Evolutionary conservation across 1,140 invertebrate genomes (phyloP).

Genomic region (Oedothorax gibbosus): DNA sequence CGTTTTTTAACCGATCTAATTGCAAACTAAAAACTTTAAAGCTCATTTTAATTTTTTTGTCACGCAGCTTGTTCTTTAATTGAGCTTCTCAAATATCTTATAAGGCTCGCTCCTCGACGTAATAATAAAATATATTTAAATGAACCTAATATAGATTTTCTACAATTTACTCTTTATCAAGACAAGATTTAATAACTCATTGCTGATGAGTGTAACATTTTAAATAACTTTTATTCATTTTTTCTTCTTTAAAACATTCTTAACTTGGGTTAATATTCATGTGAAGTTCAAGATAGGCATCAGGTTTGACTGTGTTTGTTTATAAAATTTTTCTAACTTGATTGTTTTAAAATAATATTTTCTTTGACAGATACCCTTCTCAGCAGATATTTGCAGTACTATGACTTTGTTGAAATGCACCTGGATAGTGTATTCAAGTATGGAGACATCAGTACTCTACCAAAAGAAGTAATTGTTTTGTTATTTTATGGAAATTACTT

Average conservation of each 20-base stretch:
- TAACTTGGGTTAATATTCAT: no score
- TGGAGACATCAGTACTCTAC: conserved; percentile 68
- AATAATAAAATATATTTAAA: background rate
- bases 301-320: no score
- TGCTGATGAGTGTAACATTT: no score
- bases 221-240: no score
- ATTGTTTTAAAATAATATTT: conserved; percentile 25
- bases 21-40: no score
- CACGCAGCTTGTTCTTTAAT: no score
- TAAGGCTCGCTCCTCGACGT: background rate
- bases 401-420: conserved; percentile 69
- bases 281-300: no score
- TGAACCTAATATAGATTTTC: background rate
- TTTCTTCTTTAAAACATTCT: no score
- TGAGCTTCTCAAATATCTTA: no score
- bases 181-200: background rate
- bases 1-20: no score
- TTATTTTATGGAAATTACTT: no score
- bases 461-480: conserved; percentile 66
- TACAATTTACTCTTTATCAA: background rate
- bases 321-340: background rate
- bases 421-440: conserved; percentile 70
- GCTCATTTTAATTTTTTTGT: no score
- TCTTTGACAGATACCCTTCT: conserved; percentile 67
- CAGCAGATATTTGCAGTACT: conserved; percentile 66